phyloP scores from a whole-genome alignment of 1,140 invertebrate species.

The Glossosoma conforme region DNA sequence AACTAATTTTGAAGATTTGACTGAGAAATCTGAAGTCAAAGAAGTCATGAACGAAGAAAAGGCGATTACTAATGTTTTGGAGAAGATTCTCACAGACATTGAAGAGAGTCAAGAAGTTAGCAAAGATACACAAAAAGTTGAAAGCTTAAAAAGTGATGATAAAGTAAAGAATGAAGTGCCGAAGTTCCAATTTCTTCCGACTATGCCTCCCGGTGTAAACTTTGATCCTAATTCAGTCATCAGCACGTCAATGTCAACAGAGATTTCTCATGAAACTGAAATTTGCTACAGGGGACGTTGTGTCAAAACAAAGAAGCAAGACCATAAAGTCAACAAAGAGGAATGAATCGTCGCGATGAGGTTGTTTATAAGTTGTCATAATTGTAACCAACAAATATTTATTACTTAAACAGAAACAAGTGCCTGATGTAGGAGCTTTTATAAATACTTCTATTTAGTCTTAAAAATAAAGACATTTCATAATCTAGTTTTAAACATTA shows the following conservation, averaged over 20 bases:
- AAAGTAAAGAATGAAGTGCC: slow-evolving; percentile 8
- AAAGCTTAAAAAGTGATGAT: slow-evolving; percentile 27
- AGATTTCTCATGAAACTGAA: slow-evolving; percentile 79
- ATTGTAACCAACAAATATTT: not conserved
- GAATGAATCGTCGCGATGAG: slow-evolving; percentile 7
- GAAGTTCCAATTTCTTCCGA: slow-evolving; percentile 33
- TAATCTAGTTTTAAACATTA: not conserved
- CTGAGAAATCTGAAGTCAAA: not conserved
- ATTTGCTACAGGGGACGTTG: slow-evolving; percentile 80
- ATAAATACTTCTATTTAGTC: slow-evolving; percentile 2
- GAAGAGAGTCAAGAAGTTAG: not conserved
- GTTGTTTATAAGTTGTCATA: not conserved
- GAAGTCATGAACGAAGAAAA: no score
- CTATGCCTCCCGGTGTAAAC: slow-evolving; percentile 29
- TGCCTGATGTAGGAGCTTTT: slow-evolving; percentile 24
- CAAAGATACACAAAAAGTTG: slow-evolving; percentile 17
- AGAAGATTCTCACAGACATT: not conserved
- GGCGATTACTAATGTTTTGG: no score
- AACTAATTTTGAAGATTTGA: not conserved
- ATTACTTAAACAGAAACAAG: slow-evolving; percentile 22
- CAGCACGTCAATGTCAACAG: slow-evolving; percentile 70
- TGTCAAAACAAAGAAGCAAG: slow-evolving; percentile 60
- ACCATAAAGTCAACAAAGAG: slow-evolving; percentile 13
- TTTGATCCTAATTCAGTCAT: slow-evolving; percentile 55
- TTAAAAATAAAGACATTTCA: not conserved